Conservation (phyloP, 2,113 vertebrate genomes). For the Cettia cetti region DNA sequence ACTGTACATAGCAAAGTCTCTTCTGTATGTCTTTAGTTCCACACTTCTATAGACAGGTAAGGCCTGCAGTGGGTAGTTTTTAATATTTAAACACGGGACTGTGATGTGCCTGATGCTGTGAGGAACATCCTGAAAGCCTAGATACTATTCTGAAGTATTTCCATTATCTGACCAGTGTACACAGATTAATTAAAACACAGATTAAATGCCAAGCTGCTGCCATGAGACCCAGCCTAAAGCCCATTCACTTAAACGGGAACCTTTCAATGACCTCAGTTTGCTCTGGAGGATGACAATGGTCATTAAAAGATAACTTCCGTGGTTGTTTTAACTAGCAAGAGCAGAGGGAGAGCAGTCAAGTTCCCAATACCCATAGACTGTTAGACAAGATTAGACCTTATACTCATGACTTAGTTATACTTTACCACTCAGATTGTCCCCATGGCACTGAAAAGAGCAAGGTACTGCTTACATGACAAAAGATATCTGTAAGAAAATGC, state of each 20-base stretch:
- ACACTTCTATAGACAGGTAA: background rate
- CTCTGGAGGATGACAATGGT: background rate
- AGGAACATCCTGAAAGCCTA: background rate
- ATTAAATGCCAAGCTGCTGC: background rate
- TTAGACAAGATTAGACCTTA: background rate
- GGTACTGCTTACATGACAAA: background rate
- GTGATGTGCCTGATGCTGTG: background rate
- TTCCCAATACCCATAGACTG: background rate
- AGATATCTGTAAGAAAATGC: background rate
- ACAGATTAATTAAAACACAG: background rate
- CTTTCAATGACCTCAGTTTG: background rate
- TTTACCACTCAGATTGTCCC: background rate
- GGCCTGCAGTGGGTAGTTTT: background rate
- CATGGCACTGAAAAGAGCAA: background rate
- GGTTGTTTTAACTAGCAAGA: background rate
- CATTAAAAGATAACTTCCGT: background rate
- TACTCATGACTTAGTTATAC: background rate
- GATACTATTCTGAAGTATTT: background rate
- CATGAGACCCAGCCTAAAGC: background rate
- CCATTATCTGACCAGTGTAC: fast-evolving
- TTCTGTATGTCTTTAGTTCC: background rate
- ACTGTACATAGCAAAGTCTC: background rate
- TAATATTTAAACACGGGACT: background rate
- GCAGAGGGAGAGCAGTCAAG: background rate
- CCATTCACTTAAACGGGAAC: background rate